Evolutionary conservation across 1,140 invertebrate genomes (phyloP).

Genomic region (Magallana ariakensis): DNA sequence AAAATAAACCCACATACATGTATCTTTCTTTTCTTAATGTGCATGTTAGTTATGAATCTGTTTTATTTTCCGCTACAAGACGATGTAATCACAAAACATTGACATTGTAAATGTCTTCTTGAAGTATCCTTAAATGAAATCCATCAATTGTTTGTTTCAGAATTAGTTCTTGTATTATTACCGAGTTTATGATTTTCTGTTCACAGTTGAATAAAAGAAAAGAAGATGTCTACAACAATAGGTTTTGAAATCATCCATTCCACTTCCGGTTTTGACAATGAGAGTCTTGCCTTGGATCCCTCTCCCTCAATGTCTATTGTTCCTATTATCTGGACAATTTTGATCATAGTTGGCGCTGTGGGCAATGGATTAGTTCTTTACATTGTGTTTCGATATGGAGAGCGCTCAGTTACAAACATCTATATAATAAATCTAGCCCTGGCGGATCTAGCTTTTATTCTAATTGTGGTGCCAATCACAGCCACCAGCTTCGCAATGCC

Average conservation of each 20-base stretch:
- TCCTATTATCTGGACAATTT: constrained; percentile 91
- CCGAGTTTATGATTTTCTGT: no score
- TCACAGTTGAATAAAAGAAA: no score
- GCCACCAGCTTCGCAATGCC: constrained; percentile 77
- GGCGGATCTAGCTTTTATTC: constrained; percentile 95
- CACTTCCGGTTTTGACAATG: neutral
- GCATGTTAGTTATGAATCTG: no score
- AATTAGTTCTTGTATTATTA: no score
- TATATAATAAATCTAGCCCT: constrained; percentile 92
- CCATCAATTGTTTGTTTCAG: no score
- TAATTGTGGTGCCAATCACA: constrained; percentile 92
- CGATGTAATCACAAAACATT: no score
- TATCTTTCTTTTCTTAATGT: no score
- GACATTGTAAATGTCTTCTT: no score
- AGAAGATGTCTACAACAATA: neutral
- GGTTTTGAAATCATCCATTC: neutral
- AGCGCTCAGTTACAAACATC: constrained; percentile 92
- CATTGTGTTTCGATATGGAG: constrained; percentile 90
- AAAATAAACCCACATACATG: no score
- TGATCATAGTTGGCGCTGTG: constrained; percentile 91
- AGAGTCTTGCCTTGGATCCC: neutral
- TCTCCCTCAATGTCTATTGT: constrained; percentile 72
- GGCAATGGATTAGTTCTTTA: constrained; percentile 93
- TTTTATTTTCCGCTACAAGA: no score
- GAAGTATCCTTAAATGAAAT: no score